Base-by-base conservation (phyloP, 2,888 invertebrate species). In the Mimas tiliae region DNA sequence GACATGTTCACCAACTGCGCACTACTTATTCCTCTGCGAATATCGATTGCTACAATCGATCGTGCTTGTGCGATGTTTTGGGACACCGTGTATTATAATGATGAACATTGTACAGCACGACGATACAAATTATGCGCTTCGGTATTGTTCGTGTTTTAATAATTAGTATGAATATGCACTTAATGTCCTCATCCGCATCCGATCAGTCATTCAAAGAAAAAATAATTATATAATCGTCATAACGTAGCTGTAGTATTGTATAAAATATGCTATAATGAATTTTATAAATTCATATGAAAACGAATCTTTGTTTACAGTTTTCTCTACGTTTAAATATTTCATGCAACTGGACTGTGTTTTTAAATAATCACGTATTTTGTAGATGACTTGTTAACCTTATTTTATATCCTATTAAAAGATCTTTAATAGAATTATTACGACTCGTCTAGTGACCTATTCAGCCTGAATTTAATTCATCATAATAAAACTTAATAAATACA, bases 21-120 rank as follows among this genome's bases (percentile, higher is more conserved):
- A 52, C 53, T 53, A 42, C 58, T 58, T 71, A 69, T 71, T 65
- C 64, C 68, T 69, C 70, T 67, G 69, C 64, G 67, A 69, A 71
- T 68, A 68, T 67, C 64, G 55, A 52, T 58, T 58, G 53, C 48
- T 16, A 65, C 65, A 53, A 65, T 55, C 34, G 21, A 52, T 63
- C 42, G 16, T 47, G 48, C 45, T 55, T 33, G 47, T 34, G 27
- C 45, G 33, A 33, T 16, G 47, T 65, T 55, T 16, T 19, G 65
- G 55, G 55, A 55, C 12, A 47, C 47, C n/a, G 53, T 27, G n/a
- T 12, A 33, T 47, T 42, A 21, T 21, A 64, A 4, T 27, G n/a
- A 64, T n/a, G n/a, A n/a, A n/a, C n/a, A n/a, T 58, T 48, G 12
- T 53, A 16, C 27, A 27, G 52, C 33, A 62, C 34, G n/a, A 14